Base-by-base conservation (phyloP, 2,113 vertebrate species). In the Panthera leo region DNA sequence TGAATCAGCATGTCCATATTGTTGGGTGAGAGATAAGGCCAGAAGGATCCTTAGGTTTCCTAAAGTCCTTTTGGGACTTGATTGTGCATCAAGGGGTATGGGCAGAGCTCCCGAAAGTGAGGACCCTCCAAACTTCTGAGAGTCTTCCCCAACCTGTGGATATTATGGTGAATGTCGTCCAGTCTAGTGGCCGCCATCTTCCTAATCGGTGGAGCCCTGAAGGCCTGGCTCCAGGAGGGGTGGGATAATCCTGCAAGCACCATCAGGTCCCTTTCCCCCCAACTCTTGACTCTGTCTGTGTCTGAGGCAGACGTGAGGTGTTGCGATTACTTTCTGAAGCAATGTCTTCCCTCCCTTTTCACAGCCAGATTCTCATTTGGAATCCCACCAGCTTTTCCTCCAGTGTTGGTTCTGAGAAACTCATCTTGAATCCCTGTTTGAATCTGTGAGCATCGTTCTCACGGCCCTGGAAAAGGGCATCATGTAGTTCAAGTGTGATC, bases 191-290 rank as follows among this genome's bases (percentile, higher is more conserved):
- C 2, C 1, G 31, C 42, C 1, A 4, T 13, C 75, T 68, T 48
- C 14, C 1, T 3, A n/a, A 31, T 21, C 16, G 1, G 6, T 10
- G 29, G 5, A 13, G 0, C 1, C 34, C 36, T 31, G 36, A 92
- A 75, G 19, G 3, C 27, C 14, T 58, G 79, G 25, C 48, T 95
- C 70, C 21, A 34, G 21, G 16, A 86, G 36, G 13, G 9, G 25
- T 1, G 7, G 21, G 65, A 45, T n/a, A 39, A 14, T 15, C n/a
- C 14, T 36, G 48, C 51, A 68, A 88, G 9, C 53, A 5, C 0
- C 36, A 2, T 23, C 6, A 15, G 10, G 10, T 23, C n/a, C 18
- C 18, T 9, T 79, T 61, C 14, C 15, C 29, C 19, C 48, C 70
- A 9, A 36, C 23, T 34, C 61, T 16, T 15, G 48, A 36, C 51